A percentile compares a stretch with the other conserved stretches of the same genome.
phyloP scores from a whole-genome alignment of 2,797 vertebrate genomes.

The Crax fasciolata region DNA sequence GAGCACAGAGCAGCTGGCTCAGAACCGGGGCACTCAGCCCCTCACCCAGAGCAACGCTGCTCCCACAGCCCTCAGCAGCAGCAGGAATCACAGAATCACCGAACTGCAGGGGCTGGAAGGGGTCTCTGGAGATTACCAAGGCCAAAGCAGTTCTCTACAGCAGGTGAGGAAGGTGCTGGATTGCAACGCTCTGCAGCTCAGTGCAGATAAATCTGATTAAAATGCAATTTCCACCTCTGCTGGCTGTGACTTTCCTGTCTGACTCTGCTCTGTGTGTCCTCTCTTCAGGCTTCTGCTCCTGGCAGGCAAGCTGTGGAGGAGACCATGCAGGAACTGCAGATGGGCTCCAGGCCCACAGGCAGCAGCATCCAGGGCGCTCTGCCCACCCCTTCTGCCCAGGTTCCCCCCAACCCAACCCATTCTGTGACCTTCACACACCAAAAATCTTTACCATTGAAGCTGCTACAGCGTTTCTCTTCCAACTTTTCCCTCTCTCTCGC shows the following conservation, averaged over 20 bases:
- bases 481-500: background rate
- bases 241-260: background rate
- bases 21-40: background rate
- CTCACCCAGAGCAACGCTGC: fast-evolving
- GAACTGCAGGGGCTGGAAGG: too few species aligned
- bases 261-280: fast-evolving
- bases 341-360: too few species aligned
- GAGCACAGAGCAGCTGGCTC: background rate
- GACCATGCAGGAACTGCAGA: background rate
- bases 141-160: too few species aligned
- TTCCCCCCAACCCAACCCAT: too few species aligned
- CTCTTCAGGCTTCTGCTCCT: fast-evolving
- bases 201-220: background rate
- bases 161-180: background rate
- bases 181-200: background rate
- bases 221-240: background rate
- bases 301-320: background rate
- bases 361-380: too few species aligned
- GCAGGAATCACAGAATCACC: background rate
- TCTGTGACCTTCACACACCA: too few species aligned
- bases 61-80: fast-evolving
- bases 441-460: too few species aligned
- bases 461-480: background rate
- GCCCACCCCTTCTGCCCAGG: too few species aligned
- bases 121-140: too few species aligned